Evolutionary conservation across 2,797 vertebrate species (phyloP), one percentile per base, ranked within the genome.

Genomic region (Peromyscus melanophrys): DNA sequence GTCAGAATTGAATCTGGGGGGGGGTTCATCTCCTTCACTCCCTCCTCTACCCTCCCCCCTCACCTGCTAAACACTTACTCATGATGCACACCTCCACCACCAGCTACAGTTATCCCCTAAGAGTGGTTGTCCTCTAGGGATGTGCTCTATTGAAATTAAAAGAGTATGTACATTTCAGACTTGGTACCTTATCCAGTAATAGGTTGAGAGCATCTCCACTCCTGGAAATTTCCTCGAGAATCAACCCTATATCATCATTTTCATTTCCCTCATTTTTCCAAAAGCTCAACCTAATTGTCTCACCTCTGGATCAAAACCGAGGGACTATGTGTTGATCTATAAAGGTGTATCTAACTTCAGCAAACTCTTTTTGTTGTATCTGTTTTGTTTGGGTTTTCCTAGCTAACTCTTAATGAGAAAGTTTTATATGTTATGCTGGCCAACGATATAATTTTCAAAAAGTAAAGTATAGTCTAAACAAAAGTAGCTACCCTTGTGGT

Each of bases 361-460:
- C 77, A 77, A 77, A 71, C 34, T 40, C 37, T 82, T 65, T 34
- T 88, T 63, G 21, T 7, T 78, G 1, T 78, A 46, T 2, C 0
- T 78, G 59, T 12, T 76, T 90, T 49, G 4, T 52, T 78, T 78
- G 57, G 13, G 46, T 37, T 78, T 37, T 78, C 55, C 61, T 84
- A 12, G 59, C 82, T 83, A 84, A 75, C 29, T 57, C 52, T 82
- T 75, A 29, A 85, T 25, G 40, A 87, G 59, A 94, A 67, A 29
- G 16, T 16, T 31, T 34, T 49, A 13, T 69, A 0, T 96, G 27
- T 65, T 85, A 65, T 34, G 87, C 46, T 90, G 29, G 19, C 19
- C 27, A 81, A 57, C 46, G 27, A 87, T 4, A 76, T 43, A 77
- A 59, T 84, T 97, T 89, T 84, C 25, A 57, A 81, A 89, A 96